Percentiles rank a stretch among this genome's conserved stretches.
These are phyloP conservation scores for Daubentonia madagascariensis DNA, from an alignment of 2,113 vertebrate genomes.

Conservation along the genomic window DNA sequence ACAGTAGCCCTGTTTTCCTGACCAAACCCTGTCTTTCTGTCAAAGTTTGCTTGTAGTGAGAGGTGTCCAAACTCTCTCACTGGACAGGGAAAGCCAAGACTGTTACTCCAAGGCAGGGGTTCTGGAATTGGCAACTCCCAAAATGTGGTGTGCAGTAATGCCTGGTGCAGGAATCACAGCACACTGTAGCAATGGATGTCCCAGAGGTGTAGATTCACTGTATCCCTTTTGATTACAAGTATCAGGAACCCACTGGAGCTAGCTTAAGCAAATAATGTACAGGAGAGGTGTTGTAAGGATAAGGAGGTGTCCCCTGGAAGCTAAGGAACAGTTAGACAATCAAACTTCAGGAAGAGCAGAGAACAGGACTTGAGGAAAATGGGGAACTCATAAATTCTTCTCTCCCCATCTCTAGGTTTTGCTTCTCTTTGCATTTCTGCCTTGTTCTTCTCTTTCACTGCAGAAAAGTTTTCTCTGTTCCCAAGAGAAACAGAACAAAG, in stretches of 20 bases:
- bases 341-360: background rate
- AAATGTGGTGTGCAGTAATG: background rate
- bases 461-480: background rate
- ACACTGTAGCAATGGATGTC: background rate
- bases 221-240: background rate
- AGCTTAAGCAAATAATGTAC: background rate
- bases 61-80: background rate
- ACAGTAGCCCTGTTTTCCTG: background rate
- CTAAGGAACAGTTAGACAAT: background rate
- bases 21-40: background rate
- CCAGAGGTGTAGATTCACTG: background rate
- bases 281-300: background rate
- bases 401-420: background rate
- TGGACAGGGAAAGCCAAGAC: background rate
- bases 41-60: background rate
- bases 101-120: background rate
- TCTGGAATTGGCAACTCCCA: background rate
- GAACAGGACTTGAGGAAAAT: background rate
- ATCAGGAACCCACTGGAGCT: background rate
- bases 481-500: background rate
- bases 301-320: background rate
- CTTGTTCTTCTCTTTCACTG: conserved; percentile 8
- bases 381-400: background rate
- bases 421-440: conserved; percentile 17
- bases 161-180: background rate